Conservation (phyloP, 2,888 invertebrate species). For the Acrobeloides nanus region DNA sequence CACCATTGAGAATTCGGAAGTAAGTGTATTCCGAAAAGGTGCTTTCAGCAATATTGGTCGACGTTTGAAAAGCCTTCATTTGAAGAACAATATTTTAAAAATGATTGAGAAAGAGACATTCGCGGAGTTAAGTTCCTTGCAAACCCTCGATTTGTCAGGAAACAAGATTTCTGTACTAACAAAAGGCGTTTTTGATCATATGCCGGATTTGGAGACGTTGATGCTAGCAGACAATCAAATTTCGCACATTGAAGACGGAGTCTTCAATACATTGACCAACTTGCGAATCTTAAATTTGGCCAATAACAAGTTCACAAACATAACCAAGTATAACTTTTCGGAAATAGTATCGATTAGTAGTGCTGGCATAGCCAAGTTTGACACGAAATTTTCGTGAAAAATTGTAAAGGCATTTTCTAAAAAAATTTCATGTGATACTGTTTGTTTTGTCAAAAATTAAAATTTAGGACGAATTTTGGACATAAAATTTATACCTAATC, state of each 20-base stretch:
- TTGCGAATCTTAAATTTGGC: slow-evolving; percentile 53
- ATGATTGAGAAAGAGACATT: slow-evolving; percentile 31
- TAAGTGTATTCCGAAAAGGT: slow-evolving; percentile 30
- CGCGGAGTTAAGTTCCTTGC: slow-evolving; percentile 24
- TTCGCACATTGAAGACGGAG: slow-evolving; percentile 29
- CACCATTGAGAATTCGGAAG: slow-evolving; percentile 29
- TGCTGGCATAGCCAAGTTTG: no score
- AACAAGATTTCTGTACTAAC: slow-evolving; percentile 54
- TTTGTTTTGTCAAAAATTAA: no score
- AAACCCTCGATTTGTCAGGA: slow-evolving; percentile 51
- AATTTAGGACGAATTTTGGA: neutral
- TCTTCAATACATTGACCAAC: slow-evolving; percentile 29
- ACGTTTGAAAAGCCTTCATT: slow-evolving; percentile 25
- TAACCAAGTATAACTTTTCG: slow-evolving; percentile 26
- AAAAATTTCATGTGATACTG: no score
- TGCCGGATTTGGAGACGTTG: slow-evolving; percentile 20
- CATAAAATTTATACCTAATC: slow-evolving; percentile 2
- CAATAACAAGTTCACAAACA: slow-evolving; percentile 52
- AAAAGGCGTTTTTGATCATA: slow-evolving; percentile 45
- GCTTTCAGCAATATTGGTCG: slow-evolving; percentile 26
- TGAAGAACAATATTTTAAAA: slow-evolving; percentile 41
- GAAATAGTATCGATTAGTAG: no score
- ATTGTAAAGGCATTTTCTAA: no score
- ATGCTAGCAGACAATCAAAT: slow-evolving; percentile 25
- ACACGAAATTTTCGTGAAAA: no score